Conservation (phyloP, 2,113 vertebrate species). For the Tonatia bakeri region DNA sequence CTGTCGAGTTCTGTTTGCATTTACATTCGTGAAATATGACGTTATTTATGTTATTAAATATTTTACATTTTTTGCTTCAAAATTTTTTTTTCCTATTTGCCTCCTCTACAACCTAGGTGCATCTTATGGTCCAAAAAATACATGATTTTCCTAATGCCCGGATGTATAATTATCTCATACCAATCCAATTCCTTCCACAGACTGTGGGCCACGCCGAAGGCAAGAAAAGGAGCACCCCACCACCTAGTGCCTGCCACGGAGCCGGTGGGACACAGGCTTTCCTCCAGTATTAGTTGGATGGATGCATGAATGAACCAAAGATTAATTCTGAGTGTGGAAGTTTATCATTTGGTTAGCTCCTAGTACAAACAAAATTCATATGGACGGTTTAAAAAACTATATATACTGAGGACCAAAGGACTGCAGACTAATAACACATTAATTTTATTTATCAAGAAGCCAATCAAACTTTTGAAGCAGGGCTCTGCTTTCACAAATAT, state of each 20-base stretch:
- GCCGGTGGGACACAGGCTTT: not conserved
- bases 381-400: not conserved
- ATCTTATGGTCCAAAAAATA: too few species aligned
- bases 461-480: not conserved
- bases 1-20: too few species aligned
- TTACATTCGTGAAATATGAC: too few species aligned
- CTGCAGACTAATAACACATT: not conserved
- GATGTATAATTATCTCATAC: not conserved
- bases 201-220: not conserved
- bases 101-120: too few species aligned
- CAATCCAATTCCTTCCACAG: not conserved
- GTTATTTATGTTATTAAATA: too few species aligned
- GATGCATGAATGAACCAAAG: not conserved
- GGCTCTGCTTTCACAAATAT: constrained; percentile 32
- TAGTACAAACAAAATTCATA: not conserved
- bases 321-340: not conserved
- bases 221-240: not conserved
- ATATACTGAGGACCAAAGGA: not conserved
- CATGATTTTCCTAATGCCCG: not conserved
- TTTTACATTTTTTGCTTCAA: too few species aligned
- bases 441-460: constrained; percentile 12
- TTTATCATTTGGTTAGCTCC: not conserved
- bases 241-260: not conserved
- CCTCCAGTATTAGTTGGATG: not conserved
- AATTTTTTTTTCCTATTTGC: too few species aligned